A percentile compares a stretch with the other conserved stretches of the same genome.
Evolutionary conservation across 2,888 invertebrate genomes (phyloP).

Genomic region (Drosophila algonquin): DNA sequence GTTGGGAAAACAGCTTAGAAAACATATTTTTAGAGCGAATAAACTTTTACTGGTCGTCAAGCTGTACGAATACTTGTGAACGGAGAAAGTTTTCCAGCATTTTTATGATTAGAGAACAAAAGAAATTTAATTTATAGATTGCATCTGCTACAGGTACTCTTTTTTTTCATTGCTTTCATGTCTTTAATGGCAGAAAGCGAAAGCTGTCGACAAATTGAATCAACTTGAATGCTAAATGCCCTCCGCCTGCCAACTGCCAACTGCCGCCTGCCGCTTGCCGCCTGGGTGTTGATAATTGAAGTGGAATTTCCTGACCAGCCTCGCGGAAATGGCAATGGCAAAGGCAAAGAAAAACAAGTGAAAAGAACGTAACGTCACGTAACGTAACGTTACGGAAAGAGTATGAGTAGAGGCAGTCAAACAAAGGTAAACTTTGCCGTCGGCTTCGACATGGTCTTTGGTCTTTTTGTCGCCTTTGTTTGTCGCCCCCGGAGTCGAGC

Average conservation of each 20-base stretch:
- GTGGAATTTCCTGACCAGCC: constrained; percentile 56
- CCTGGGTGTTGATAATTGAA: constrained; percentile 70
- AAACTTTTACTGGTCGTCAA: background rate
- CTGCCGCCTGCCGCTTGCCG: constrained; percentile 25
- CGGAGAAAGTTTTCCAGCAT: background rate
- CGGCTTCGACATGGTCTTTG: constrained; percentile 41
- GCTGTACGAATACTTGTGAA: background rate
- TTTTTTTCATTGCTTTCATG: constrained; percentile 1
- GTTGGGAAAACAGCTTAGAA: background rate
- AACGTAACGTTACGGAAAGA: constrained; percentile 7
- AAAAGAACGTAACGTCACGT: constrained; percentile 6
- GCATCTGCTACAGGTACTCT: background rate
- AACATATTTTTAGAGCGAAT: background rate
- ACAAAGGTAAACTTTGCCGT: constrained; percentile 67
- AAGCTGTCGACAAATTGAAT: constrained; percentile 49
- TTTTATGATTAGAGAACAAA: background rate
- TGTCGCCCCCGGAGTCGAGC: constrained; percentile 46
- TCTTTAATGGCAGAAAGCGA: constrained; percentile 32
- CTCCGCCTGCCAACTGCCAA: too few species aligned
- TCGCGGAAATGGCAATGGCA: constrained; percentile 29
- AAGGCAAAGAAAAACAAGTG: constrained; percentile 21
- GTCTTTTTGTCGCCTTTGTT: constrained; percentile 38
- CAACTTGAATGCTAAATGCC: constrained; percentile 41
- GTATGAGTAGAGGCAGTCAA: constrained; percentile 8
- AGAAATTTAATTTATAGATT: background rate